Base-by-base conservation (phyloP, 2,888 invertebrate genomes). In the Muscina levida region DNA sequence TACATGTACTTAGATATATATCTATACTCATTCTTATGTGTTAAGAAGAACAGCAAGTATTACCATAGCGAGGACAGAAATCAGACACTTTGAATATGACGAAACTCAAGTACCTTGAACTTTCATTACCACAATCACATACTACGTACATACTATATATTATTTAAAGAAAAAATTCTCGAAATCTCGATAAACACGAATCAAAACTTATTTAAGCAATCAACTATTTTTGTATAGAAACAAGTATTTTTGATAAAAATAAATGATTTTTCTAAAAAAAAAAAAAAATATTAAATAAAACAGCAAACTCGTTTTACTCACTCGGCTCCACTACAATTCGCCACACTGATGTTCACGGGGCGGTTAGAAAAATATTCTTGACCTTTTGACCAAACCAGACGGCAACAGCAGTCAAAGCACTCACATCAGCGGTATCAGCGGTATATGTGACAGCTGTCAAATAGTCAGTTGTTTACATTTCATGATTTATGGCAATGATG, bases 61-160 rank as follows among this genome's bases (percentile, higher is more conserved):
- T 53, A 68, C 68, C 53, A 51, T 17, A 39, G 67, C 31, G 57
- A 72, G 46, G 51, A 72, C 22, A 70, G 22, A 11, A 48, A 42
- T 0, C 6, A 8, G 15, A 37, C n/a, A 39, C 37, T 59, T 71
- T 44, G 42, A 31, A 59, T 42, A 24, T 62, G 42, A 62, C 26
- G 39, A 39, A 62, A 72, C 74, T 68, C 46, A 59, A 72, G 62
- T 77, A 77, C 81, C 77, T 77, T 77, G 74, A 81, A 74, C 68
- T 46, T 57, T 26, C 44, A 59, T 59, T 71, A 71, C 56, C 24
- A 26, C 11, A 53, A 67, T 68, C 53, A 46, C 59, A 42, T 46
- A 24, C 48, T 39, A 24, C 46, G n/a, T n/a, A 37, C 44, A 44
- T 59, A n/a, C 3, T 31, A 42, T 53, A 3, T 68, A n/a, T 62